Evolutionary conservation across 2,113 vertebrate genomes (phyloP).

Genomic region (Chaetodon auriga): DNA sequence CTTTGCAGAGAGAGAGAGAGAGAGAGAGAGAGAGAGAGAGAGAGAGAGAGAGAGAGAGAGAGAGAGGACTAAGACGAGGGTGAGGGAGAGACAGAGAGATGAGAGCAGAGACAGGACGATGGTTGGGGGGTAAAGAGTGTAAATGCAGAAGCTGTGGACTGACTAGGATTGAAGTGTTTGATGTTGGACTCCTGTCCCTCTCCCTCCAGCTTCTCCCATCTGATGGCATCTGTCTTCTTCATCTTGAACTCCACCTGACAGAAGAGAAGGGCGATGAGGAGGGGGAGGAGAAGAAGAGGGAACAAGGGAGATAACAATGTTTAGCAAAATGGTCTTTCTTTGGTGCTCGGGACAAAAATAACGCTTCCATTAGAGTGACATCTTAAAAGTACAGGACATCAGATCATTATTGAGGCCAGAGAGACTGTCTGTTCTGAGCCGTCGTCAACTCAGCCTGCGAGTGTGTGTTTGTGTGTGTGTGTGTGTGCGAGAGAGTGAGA

Average conservation of each 20-base stretch:
- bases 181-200: constrained; percentile 85
- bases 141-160: constrained; percentile 75
- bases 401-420: constrained; percentile 75
- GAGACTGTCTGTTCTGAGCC: constrained; percentile 48
- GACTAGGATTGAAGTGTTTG: constrained; percentile 92
- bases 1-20: constrained; percentile 40
- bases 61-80: constrained; percentile 10
- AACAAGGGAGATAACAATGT: constrained; percentile 47
- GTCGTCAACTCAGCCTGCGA: constrained; percentile 39
- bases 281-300: neutral
- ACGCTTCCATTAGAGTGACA: constrained; percentile 61
- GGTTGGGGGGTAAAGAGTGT: constrained; percentile 16
- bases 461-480: constrained; percentile 24
- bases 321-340: constrained; percentile 60
- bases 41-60: constrained; percentile 36
- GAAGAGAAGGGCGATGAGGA: constrained; percentile 19
- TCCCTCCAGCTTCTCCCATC: constrained; percentile 97
- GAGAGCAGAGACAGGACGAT: constrained; percentile 27
- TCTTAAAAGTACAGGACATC: constrained; percentile 68
- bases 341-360: constrained; percentile 59
- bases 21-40: constrained; percentile 21
- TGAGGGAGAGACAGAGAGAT: constrained; percentile 23
- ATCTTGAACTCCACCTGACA: constrained; percentile 96
- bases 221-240: constrained; percentile 94
- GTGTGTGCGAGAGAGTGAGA: constrained; percentile 23